Evolutionary conservation across 2,797 vertebrate genomes (phyloP), one percentile per base, ranked within the genome.

Genomic region (Anguilla obscura): DNA sequence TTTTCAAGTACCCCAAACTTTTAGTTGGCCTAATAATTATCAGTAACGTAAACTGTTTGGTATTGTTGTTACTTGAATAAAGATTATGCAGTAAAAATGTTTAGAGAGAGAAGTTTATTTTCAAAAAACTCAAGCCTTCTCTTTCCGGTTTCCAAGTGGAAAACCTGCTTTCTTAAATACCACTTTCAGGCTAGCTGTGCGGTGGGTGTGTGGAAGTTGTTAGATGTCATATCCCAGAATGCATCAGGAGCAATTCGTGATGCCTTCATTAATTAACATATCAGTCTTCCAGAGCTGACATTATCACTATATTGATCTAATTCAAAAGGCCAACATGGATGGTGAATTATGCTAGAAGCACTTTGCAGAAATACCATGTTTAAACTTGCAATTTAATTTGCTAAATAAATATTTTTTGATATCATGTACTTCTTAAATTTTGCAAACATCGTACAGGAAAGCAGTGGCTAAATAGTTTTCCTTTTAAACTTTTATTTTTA

Each of bases 141-240:
- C 36, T 45, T 79, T 79, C 14, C 36, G 12, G 33, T 16, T 79
- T 36, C 1, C 16, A 21, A 40, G 36, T 21, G 12, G 74, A 79
- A 45, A 40, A 80, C 36, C 16, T 33, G 1, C 30, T 56, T 66
- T 40, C 27, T 76, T 76, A 36, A 33, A 71, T 14, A 40, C 30
- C 84, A 85, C 52, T 45, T 60, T 85, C 54, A 45, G 76, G 45
- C 3, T 82, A 48, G 40, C 79, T 24, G 40, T 82, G 74, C n/a
- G 79, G 5, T 48, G 45, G 7, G 24, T 48, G 45, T 48, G 36
- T 80, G 2, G 5, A 14, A 50, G n/a, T 7, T 48, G 79, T 66
- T 66, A 40, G 36, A 54, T 45, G 58, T n/a, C 85, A 36, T 48
- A 63, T 66, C 85, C 56, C 56, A 86, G 36, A 45, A n/a, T 63